A percentile compares a stretch with the other conserved stretches of the same genome.
Conservation (phyloP, 2,888 invertebrate species). For the Ryuthela nishihirai region DNA sequence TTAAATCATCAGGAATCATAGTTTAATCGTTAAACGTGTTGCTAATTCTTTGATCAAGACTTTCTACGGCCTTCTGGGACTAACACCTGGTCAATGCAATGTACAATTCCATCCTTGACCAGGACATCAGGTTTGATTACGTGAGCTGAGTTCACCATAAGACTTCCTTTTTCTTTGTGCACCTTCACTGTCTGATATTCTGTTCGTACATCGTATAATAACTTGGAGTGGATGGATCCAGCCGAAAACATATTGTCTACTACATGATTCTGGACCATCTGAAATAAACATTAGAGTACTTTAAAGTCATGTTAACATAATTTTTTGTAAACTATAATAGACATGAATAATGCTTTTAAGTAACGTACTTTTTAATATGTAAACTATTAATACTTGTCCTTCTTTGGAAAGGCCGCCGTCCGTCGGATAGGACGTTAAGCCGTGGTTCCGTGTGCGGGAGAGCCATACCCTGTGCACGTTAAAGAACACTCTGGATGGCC, state of each 20-base stretch:
- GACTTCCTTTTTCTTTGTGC: slow-evolving; percentile 48
- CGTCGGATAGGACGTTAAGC: no score
- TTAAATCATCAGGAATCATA: no score
- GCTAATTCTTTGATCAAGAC: neutral
- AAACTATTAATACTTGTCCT: no score
- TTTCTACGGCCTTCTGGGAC: slow-evolving; percentile 48
- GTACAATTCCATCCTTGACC: slow-evolving; percentile 55
- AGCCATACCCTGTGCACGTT: no score
- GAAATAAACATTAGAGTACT: slow-evolving; percentile 18
- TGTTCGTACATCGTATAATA: slow-evolving; percentile 49
- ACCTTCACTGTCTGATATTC: slow-evolving; percentile 50
- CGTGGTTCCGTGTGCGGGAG: no score
- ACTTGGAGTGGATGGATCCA: slow-evolving; percentile 48
- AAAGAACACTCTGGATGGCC: no score
- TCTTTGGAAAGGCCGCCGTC: no score
- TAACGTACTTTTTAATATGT: no score
- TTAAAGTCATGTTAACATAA: no score
- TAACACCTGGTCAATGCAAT: slow-evolving; percentile 53
- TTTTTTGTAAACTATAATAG: no score
- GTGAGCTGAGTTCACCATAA: slow-evolving; percentile 51
- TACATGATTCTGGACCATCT: slow-evolving; percentile 54
- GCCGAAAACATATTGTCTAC: slow-evolving; percentile 53
- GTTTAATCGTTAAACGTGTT: no score
- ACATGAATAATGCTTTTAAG: no score
- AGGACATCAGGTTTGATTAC: slow-evolving; percentile 51